Evolutionary conservation across 1,140 invertebrate species (phyloP), one percentile per base, ranked within the genome.

Genomic region (Wiebesia pumilae): DNA sequence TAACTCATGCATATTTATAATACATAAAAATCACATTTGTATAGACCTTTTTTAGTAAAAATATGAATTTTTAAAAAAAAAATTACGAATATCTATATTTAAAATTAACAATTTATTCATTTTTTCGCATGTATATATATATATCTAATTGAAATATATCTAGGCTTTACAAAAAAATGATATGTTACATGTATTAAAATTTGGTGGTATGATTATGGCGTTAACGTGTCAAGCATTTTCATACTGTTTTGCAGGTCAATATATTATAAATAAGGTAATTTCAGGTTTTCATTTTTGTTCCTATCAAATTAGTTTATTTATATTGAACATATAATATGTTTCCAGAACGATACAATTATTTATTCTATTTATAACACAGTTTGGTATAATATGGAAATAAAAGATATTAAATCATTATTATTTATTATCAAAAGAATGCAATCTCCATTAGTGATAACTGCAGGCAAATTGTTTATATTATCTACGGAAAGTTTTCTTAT

Each of bases 371-470:
- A 62, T 35, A 30, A 80, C 7, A 58, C n/a, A 6, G 2, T 35
- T 80, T 80, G 78, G 78, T 58, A 80, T 62, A 62, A 80, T 16
- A 33, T 27, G 10, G 10, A 62, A 30, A 2, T n/a, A 9, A 21
- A 51, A 80, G 47, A 80, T 19, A 80, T 80, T 30, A 40, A 58
- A 54, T n/a, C 24, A 54, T 19, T 80, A 21, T 24, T 24, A 30
- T 58, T 54, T 62, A 58, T 80, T 62, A 54, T 80, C 9, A 80
- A 58, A 80, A 80, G 19, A 80, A 24, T 47, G 30, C 78, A 80
- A 58, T 24, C 10, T 30, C 54, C 54, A n/a, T 33, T 58, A 35
- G 24, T 27, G 3, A n/a, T 80, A 24, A 80, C 47, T 21, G 78
- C 33, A 1, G 78, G 47, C 4, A 80, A 80, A 47, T 62, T 35